Evolutionary conservation across 2,113 vertebrate genomes (phyloP), one percentile per base, ranked within the genome.

Genomic region (Mixornis gularis): DNA sequence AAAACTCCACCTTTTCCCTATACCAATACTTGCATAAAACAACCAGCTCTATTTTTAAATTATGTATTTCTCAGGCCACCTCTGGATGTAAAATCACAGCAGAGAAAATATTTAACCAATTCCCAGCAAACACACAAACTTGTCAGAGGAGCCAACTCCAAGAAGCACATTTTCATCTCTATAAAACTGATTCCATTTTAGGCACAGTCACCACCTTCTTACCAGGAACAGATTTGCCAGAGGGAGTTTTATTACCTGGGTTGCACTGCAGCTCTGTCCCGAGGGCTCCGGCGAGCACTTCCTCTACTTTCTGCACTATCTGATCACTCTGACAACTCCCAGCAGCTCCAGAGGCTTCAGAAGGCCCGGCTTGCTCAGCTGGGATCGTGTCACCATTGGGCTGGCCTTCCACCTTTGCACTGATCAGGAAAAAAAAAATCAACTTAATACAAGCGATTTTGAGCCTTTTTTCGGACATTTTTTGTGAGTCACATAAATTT

Each of bases 341-440:
- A 83, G 97, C 95, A 85, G 94, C 96, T 96, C 92, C 96, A 66
- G 96, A 96, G 70, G 97, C 97, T 97, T 98, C 97, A 15, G 98
- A 92, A 91, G 97, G 95, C 95, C 92, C 97, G 71, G 96, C 97
- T 87, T 97, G 96, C 90, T 96, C 90, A 79, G 97, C 97, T 83
- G 97, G 88, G 79, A 96, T 90, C 85, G 97, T 96, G 97, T 98
- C 98, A 95, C 98, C 98, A 96, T 98, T 98, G 95, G 97, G 96
- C 83, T 98, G 97, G 93, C 95, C 97, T 97, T 97, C 98, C 95
- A 93, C 94, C 43, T 96, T 98, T 96, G 97, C 98, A 97, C 98
- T 98, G 94, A 86, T 70, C 76, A 30, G 6, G 11, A 30, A 5
- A 1, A 12, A 59, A 96, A 60, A 94, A 94, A 24, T 13, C 53